Conservation (phyloP, 1,140 invertebrate genomes). For the Maconellicoccus hirsutus region DNA sequence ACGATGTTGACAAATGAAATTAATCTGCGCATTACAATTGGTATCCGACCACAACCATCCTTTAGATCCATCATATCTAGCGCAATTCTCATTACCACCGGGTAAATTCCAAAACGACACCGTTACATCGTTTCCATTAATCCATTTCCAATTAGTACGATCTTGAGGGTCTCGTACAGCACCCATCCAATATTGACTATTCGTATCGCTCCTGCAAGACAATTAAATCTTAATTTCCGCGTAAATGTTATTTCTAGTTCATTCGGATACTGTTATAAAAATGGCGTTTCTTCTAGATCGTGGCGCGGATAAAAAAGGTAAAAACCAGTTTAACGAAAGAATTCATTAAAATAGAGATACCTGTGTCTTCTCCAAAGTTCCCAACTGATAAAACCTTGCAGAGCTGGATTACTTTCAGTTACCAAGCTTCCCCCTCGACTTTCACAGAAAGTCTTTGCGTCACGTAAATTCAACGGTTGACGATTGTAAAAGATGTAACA, state of each 20-base stretch:
- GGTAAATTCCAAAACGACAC: constrained; percentile 88
- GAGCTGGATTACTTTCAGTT: constrained; percentile 83
- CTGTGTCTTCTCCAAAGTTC: constrained; percentile 81
- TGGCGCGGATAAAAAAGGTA: background rate
- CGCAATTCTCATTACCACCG: constrained; percentile 71
- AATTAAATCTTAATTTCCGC: background rate
- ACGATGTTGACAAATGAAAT: constrained; percentile 92
- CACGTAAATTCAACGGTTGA: constrained; percentile 67
- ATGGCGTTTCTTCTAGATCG: background rate
- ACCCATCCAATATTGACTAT: constrained; percentile 90
- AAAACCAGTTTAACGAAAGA: background rate
- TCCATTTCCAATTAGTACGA: constrained; percentile 77
- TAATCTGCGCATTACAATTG: constrained; percentile 69
- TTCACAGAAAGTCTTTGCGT: constrained; percentile 68
- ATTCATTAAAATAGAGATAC: constrained; percentile 33
- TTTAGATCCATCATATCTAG: constrained; percentile 80
- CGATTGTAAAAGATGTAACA: constrained; percentile 92
- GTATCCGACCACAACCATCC: constrained; percentile 93
- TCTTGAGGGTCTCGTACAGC: constrained; percentile 69
- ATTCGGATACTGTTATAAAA: constrained; percentile 13
- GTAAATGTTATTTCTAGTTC: background rate
- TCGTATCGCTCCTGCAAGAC: constrained; percentile 60
- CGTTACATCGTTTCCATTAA: constrained; percentile 73
- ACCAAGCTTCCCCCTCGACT: constrained; percentile 69
- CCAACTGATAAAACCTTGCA: constrained; percentile 90